Base-by-base conservation (phyloP, 2,113 vertebrate species). In the Chaenogobius annularis region DNA sequence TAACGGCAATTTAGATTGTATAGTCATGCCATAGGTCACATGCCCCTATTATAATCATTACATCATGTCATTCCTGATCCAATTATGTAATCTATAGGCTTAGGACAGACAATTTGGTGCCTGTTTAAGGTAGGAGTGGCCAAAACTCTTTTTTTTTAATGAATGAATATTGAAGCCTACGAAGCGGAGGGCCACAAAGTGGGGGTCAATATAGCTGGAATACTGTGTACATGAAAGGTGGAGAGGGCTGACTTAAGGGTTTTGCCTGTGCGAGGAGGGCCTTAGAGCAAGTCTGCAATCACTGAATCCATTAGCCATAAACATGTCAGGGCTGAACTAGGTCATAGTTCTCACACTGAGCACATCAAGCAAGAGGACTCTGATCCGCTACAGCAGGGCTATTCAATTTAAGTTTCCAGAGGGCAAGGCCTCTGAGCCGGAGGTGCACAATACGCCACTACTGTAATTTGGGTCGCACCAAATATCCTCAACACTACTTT, bases 251-350 rank as follows among this genome's bases (percentile, higher is more conserved):
- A 55, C 50, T 48, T 43, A 75, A 68, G 67, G 83, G 73, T 79
- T 68, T 77, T 71, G 82, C 80, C 78, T 78, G 13, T 56, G 20
- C 78, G 88, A 84, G 91, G 81, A 88, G 82, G 79, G 79, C 88
- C 89, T 88, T 68, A 73, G 69, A 89, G 85, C 83, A 75, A 88
- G 81, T 70, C 65, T 88, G 79, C 84, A 83, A 85, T 92, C 87
- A 20, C 52, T 91, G 85, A 87, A 88, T 83, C 88, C 88, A 88
- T 89, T 87, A 72, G 77, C 86, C 80, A 84, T 90, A 92, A 92
- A 91, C 89, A 89, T 87, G 85, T 91, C 85, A 83, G 55, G 61
- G 83, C 65, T 43, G 79, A 93, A 92, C 84, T 93, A 85, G 92
- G 91, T 92, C 92, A 91, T 61, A 68, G 79, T 9, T 54, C 89